Evolutionary conservation across 2,797 vertebrate species (phyloP), one percentile per base, ranked within the genome.

Genomic region (Bradypodion pumilum): DNA sequence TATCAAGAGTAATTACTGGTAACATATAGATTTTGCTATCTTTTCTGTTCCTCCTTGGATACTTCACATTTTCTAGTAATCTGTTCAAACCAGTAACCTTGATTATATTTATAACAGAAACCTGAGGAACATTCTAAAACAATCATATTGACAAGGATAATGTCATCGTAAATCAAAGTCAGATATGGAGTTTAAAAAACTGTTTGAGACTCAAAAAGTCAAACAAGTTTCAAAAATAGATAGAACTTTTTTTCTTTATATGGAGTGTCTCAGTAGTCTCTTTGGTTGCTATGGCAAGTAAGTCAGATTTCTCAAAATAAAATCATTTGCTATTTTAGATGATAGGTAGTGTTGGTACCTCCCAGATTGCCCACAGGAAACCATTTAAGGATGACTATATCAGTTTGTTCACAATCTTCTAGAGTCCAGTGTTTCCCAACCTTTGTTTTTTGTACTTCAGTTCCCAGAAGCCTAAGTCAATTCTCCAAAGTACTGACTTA

Each of bases 1-100:
- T 82, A 59, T 73, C n/a, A 78, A 72, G 44, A 72, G 69, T 78
- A 76, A 69, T 83, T 81, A n/a, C n/a, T n/a, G n/a, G n/a, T n/a
- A 79, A 65, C 62, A 77, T 74, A 12, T 40, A 23, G 29, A 13
- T 56, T 25, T 56, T 25, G 0, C 42, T 46, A 4, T 46, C 56
- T 40, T 46, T 1, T 21, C 59, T 21, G 37, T 74, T 63, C 1
- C 1, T 49, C 59, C 1, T 2, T 0, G 2, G 1, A 27, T 7
- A 13, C 74, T 9, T 78, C 5, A 59, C 42, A 16, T 5, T 82
- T 40, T 56, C 46, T 32, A 5, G 32, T 49, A 63, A 1, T 40
- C 29, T 66, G 1, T 56, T 70, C 29, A 42, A n/a, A 70, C n/a
- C 59, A 74, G 13, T 63, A 68, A 76, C 65, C 7, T 82, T 21